Evolutionary conservation across 2,797 vertebrate genomes (phyloP).

Genomic region (Anniella stebbinsi): DNA sequence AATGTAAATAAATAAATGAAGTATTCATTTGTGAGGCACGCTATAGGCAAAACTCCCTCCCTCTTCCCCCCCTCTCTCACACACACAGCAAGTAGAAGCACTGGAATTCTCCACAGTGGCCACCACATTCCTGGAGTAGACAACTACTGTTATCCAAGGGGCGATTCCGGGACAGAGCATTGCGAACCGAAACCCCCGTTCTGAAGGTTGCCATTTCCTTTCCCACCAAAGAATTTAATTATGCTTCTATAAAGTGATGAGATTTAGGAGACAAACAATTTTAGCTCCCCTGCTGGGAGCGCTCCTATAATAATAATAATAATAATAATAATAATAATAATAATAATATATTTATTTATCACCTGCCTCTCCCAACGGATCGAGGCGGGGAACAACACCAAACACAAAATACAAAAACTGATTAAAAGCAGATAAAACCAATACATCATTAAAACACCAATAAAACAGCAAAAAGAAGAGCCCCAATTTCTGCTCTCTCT

Average conservation of each 20-base stretch:
- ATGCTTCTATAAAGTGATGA: slow-evolving; percentile 61
- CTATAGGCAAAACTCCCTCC: neutral
- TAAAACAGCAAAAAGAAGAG: no score
- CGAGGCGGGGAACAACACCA: no score
- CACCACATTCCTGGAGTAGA: neutral
- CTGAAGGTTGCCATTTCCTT: slow-evolving; percentile 67
- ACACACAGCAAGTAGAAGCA: neutral
- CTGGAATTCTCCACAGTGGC: neutral
- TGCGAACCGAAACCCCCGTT: slow-evolving; percentile 32
- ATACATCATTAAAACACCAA: no score
- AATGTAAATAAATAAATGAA: no score
- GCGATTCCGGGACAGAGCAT: slow-evolving; percentile 27
- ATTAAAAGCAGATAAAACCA: no score
- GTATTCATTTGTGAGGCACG: neutral
- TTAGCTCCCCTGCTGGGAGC: slow-evolving; percentile 65
- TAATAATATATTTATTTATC: no score
- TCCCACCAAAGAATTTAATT: slow-evolving; percentile 61
- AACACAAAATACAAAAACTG: no score
- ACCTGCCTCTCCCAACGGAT: no score
- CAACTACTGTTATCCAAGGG: neutral
- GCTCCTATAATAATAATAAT: slow-evolving; percentile 68
- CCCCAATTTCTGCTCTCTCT: neutral
- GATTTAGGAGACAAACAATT: slow-evolving; percentile 71
- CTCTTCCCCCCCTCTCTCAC: neutral
- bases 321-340: no score